A percentile compares a stretch with the other conserved stretches of the same genome.
Evolutionary conservation across 2,888 invertebrate species (phyloP).

Genomic region (Boloria selene): DNA sequence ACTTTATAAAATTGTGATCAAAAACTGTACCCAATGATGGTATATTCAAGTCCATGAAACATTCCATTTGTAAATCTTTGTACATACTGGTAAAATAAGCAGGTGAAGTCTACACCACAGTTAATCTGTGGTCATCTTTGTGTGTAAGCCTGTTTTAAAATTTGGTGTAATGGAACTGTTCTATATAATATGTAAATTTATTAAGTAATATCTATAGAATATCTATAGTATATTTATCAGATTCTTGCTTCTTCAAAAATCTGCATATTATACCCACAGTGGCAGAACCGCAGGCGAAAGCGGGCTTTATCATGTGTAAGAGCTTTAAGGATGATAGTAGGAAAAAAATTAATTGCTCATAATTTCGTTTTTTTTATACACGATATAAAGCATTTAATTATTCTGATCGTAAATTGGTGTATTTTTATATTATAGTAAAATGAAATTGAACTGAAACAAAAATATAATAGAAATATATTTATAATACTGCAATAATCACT

Average conservation of each 20-base stretch:
- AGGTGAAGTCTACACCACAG: constrained; percentile 40
- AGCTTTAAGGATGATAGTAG: constrained; percentile 74
- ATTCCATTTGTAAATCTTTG: constrained; percentile 76
- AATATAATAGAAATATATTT: constrained; percentile 21
- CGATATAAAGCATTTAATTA: constrained; percentile 63
- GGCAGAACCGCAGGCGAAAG: not conserved
- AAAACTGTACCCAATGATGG: constrained; percentile 58
- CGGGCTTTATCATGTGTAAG: constrained; percentile 50
- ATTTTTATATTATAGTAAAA: constrained; percentile 23
- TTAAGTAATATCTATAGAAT: too few species aligned
- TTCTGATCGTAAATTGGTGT: constrained; percentile 38
- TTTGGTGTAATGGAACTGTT: not conserved
- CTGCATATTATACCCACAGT: not conserved
- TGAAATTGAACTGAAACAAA: constrained; percentile 11
- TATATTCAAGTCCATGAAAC: constrained; percentile 71
- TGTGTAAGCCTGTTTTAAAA: not conserved
- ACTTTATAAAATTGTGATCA: constrained; percentile 53
- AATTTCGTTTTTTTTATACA: constrained; percentile 50
- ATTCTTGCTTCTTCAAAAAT: not conserved
- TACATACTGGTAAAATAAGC: constrained; percentile 60
- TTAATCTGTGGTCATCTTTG: constrained; percentile 38
- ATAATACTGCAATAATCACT: constrained; percentile 32
- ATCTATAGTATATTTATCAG: too few species aligned
- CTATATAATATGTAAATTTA: too few species aligned
- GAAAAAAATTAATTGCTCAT: constrained; percentile 73